Evolutionary conservation across 2,797 vertebrate genomes (phyloP).

Genomic region (Megaceryle alcyon): DNA sequence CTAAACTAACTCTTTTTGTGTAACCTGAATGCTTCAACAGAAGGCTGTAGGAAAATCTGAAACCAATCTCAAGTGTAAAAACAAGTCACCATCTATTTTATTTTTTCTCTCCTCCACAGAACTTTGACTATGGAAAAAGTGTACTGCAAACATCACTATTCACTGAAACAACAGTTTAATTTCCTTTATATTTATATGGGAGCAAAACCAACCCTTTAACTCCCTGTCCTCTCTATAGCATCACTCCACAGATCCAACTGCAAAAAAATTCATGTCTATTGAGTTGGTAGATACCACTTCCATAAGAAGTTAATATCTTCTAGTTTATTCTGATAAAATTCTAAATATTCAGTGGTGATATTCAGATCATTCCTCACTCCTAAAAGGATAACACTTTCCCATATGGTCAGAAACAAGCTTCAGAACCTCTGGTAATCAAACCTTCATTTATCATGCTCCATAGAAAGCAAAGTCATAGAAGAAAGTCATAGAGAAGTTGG

Average conservation of each 20-base stretch:
- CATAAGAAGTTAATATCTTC: neutral
- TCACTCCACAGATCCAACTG: neutral
- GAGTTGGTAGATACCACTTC: neutral
- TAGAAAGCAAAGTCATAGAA: neutral
- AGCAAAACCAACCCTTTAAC: neutral
- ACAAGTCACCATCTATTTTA: neutral
- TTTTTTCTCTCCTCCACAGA: neutral
- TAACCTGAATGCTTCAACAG: neutral
- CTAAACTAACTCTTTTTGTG: neutral
- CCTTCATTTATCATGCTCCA: neutral
- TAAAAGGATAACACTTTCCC: neutral
- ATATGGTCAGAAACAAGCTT: neutral
- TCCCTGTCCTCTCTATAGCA: neutral
- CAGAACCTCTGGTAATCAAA: neutral
- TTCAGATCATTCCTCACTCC: neutral
- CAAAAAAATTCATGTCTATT: neutral
- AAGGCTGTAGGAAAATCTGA: neutral
- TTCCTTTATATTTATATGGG: neutral
- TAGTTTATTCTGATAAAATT: neutral
- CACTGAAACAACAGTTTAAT: neutral
- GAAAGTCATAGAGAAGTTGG: neutral
- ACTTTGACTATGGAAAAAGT: neutral
- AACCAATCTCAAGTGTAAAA: neutral
- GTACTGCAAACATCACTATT: neutral
- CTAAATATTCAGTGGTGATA: neutral